Base-by-base conservation (phyloP, 2,797 vertebrate species). In the Ctenosaura bakeri region DNA sequence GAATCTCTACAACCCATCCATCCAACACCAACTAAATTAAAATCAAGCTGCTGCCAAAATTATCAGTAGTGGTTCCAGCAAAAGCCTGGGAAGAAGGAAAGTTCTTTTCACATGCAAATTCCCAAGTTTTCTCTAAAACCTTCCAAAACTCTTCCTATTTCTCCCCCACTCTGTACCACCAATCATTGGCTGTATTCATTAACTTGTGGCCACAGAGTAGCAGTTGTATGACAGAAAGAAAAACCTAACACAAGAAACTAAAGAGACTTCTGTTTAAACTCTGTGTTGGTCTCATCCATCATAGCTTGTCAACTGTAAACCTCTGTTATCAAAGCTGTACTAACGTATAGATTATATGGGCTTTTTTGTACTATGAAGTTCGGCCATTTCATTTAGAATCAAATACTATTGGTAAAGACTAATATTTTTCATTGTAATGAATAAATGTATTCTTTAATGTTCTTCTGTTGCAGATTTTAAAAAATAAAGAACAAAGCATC, bases 121-220 rank as follows among this genome's bases (percentile, higher is more conserved):
- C 94, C 93, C 88, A 87, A 54, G 81, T 90, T 6, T 93, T 89
- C 92, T 77, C 91, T 90, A 91, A 83, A 92, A 80, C 87, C 85
- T 64, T 38, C 20, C 62, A 9, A 5, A 83, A 83, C 14, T 10
- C 71, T 20, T 1, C 73, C 6, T 42, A 76, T 42, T 77, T 77
- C 38, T 42, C 35, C 35, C 16, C 46, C 20, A 22, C 20, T 42
- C 24, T 24, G 74, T 18, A 46, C 38, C 42, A 9, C 38, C 38
- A 77, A 22, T 77, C 24, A 9, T 20, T 38, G 18, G 38, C 74
- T 76, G 20, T 22, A 38, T 77, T 77, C 16, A 46, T 77, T 77
- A 20, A 42, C 38, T 42, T 77, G 38, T 77, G 20, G 4, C 5
- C 20, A 24, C 74, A 22, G 20, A 77, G 38, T 42, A 46, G 38